Base-by-base conservation (phyloP, 2,888 invertebrate species). In the Dioctria linearis region DNA sequence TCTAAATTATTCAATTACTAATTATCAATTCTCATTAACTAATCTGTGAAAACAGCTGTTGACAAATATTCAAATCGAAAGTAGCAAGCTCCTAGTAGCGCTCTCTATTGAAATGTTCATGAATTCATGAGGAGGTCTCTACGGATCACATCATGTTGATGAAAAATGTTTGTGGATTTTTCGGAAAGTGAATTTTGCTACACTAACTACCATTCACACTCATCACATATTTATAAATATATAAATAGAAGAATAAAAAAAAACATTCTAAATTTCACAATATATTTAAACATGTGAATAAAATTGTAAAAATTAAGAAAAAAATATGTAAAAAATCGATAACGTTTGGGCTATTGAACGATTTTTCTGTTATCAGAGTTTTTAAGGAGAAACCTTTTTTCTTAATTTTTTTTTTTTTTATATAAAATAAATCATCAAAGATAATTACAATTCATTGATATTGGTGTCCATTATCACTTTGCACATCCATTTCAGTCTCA, bases 341-440 rank as follows among this genome's bases (percentile, higher is more conserved):
- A 79, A 79, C 79, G 79, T 79, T 79, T 79, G 79, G 57, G 69
- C 43, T 11, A 59, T 46, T 79, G 79, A 79, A 69, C 59, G 69
- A 57, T 42, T 40, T n/a, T 78, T 43, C 57, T 40, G 40, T 51
- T 37, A 37, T 37, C 3, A 11, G 25, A n/a, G n/a, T 25, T 13
- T 61, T 13, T n/a, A 13, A 11, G 3, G 8, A 25, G 3, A 61
- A 25, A 8, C 6, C 11, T 40, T 39, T 65, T 39, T 65, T 65
- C 5, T 37, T 65, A n/a, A 39, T 65, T 65, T 65, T 6, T 65
- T 40, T 65, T 39, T 13, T 13, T 61, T n/a, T n/a, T n/a, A n/a
- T 39, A 65, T 37, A 13, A 59, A n/a, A 25, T 5, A 59, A 25
- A 13, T 9, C n/a, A 59, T 13, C 4, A 59, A 59, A 25, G 59